A percentile compares a stretch with the other conserved stretches of the same genome.
phyloP scores from a whole-genome alignment of 92 coral and sea anemone genomes.

The Phymanthus crucifer region DNA sequence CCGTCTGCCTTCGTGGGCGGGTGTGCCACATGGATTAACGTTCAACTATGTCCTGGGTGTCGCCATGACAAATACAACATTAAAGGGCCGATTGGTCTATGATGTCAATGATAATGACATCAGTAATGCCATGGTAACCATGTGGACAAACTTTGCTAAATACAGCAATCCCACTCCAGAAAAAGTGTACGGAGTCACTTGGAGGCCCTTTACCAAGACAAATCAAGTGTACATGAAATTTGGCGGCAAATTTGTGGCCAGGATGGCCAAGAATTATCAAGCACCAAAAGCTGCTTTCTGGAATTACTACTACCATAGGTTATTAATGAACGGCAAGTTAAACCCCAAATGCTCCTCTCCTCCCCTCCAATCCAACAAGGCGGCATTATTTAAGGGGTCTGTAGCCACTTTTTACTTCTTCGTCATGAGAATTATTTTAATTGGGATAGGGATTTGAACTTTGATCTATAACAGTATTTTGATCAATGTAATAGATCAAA shows the following conservation, averaged over 20 bases:
- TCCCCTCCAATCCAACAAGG: background rate
- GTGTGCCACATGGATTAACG: slow-evolving; percentile 24
- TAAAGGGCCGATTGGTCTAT: background rate
- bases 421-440: background rate
- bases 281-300: slow-evolving; percentile 38
- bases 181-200: slow-evolving; percentile 23
- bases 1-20: slow-evolving; percentile 30
- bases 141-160: slow-evolving; percentile 57
- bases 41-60: slow-evolving; percentile 27
- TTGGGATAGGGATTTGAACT: background rate
- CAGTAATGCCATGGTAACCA: slow-evolving; percentile 35
- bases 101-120: slow-evolving; percentile 31
- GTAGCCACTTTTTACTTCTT: background rate
- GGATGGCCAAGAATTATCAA: slow-evolving; percentile 24
- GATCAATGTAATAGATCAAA: too few species aligned
- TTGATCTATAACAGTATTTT: background rate
- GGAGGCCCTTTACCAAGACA: slow-evolving; percentile 32
- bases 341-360: background rate
- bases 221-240: slow-evolving; percentile 38
- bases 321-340: slow-evolving; percentile 22
- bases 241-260: slow-evolving; percentile 32
- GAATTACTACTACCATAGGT: slow-evolving; percentile 43
- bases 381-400: background rate
- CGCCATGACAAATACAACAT: background rate
- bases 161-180: slow-evolving; percentile 42